Evolutionary conservation across 2,113 vertebrate genomes (phyloP).

Genomic region (Empidonax traillii): DNA sequence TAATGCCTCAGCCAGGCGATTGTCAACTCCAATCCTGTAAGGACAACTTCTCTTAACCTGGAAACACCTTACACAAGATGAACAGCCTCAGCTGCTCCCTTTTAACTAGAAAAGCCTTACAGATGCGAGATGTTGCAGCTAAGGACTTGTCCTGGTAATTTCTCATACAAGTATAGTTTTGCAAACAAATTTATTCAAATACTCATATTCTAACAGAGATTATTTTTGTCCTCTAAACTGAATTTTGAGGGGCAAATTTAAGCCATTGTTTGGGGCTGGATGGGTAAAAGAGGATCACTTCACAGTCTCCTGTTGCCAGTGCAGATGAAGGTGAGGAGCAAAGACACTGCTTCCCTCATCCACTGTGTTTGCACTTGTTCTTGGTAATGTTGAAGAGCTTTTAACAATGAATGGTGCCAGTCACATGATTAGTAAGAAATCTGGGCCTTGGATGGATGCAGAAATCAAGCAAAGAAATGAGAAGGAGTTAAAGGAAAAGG

Average conservation of each 20-base stretch:
- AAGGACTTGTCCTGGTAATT: neutral
- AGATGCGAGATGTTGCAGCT: neutral
- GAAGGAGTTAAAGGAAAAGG: neutral
- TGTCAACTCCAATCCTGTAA: neutral
- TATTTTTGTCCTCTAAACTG: neutral
- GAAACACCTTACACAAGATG: neutral
- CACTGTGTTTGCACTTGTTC: neutral
- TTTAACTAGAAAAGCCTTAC: neutral
- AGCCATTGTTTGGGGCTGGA: rapidly evolving
- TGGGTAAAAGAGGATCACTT: neutral
- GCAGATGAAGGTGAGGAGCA: neutral
- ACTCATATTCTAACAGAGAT: neutral
- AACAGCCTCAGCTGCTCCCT: neutral
- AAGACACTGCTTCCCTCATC: neutral
- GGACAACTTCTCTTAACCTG: neutral
- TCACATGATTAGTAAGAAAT: neutral
- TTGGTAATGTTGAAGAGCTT: neutral
- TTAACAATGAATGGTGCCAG: neutral
- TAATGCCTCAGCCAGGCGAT: neutral
- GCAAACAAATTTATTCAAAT: neutral
- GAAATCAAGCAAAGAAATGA: neutral
- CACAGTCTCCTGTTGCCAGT: neutral
- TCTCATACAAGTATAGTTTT: neutral
- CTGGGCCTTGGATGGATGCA: neutral
- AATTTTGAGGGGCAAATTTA: neutral